Base-by-base conservation (phyloP, 2,888 invertebrate genomes). In the Drosophila affinis region DNA sequence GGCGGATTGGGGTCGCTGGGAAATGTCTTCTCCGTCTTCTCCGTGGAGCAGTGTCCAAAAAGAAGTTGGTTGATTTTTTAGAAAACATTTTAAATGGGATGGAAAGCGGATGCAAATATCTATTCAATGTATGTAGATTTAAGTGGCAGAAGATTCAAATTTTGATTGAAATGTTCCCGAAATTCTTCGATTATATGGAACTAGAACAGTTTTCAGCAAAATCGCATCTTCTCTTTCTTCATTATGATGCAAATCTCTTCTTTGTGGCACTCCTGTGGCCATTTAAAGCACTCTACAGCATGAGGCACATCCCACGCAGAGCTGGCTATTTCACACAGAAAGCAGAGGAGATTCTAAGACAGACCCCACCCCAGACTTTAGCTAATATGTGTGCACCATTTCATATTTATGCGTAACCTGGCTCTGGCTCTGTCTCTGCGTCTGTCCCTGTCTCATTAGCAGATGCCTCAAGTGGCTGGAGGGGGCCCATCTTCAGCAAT, bases 301-400 rank as follows among this genome's bases (percentile, higher is more conserved):
- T 32, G 17, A 10, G 24, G 49, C 27, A 32, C 34, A 21, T 12
- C 29, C 18, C 46, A 62, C 46, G 9, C 12, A 18, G 12, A 14
- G 29, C 29, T 29, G 27, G 27, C 27, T 27, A 5, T 7, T 27
- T 6, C 27, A 27, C 27, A 6, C 27, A 6, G 27, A 27, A 45
- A 27, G 6, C 6, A 14, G 21, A 39, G 21, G 39, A n/a, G 24
- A 4, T 17, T 10, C 49, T 21, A n/a, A 27, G 27, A 14, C 29
- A 32, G 29, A 56, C 46, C 75, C 46, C 65, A 58, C 46, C 75
- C 44, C 62, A 73, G 79, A 79, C 85, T 85, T 78, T 65, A 76
- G 88, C 88, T 85, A 82, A 82, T 87, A 80, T 88, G 88, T 79
- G 82, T 75, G 82, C 83, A 86, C 82, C 83, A 86, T 88, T 85